phyloP scores from a whole-genome alignment of 2,888 invertebrate species.

The Calameuta pallipes region DNA sequence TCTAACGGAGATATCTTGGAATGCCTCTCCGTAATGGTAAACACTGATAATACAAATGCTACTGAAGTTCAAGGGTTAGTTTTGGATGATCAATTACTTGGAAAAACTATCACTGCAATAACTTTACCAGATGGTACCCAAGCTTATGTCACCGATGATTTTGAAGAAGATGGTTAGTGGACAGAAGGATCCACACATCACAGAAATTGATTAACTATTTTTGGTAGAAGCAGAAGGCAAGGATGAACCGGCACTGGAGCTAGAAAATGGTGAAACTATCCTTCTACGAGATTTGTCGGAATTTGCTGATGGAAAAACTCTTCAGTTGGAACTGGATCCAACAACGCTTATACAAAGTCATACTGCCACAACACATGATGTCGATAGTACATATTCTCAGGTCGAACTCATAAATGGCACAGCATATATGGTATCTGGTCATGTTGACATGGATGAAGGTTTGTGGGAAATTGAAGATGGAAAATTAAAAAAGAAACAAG shows the following conservation, averaged over 20 bases:
- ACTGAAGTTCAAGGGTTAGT: constrained; percentile 47
- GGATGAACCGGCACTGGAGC: constrained; percentile 41
- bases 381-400: constrained; percentile 47
- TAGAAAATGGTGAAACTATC: constrained; percentile 56
- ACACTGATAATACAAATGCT: constrained; percentile 42
- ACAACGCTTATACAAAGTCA: constrained; percentile 41
- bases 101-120: constrained; percentile 56
- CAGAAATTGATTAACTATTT: constrained; percentile 2
- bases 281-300: constrained; percentile 52
- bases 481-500: constrained; percentile 46
- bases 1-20: constrained; percentile 49
- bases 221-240: constrained; percentile 32
- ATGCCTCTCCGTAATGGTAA: constrained; percentile 54
- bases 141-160: constrained; percentile 56
- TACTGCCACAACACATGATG: constrained; percentile 36
- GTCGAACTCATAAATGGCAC: constrained; percentile 56
- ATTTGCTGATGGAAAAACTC: constrained; percentile 50
- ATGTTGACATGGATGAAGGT: constrained; percentile 46
- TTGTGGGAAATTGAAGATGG: constrained; percentile 53
- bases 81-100: constrained; percentile 52
- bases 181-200: constrained; percentile 1
- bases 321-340: constrained; percentile 53
- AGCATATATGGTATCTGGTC: constrained; percentile 54
- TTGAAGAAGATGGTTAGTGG: constrained; percentile 30
- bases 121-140: constrained; percentile 62